These are phyloP conservation scores for Punctoribates punctum DNA, from an alignment of 2,888 invertebrate genomes.

Conservation along the genomic window DNA sequence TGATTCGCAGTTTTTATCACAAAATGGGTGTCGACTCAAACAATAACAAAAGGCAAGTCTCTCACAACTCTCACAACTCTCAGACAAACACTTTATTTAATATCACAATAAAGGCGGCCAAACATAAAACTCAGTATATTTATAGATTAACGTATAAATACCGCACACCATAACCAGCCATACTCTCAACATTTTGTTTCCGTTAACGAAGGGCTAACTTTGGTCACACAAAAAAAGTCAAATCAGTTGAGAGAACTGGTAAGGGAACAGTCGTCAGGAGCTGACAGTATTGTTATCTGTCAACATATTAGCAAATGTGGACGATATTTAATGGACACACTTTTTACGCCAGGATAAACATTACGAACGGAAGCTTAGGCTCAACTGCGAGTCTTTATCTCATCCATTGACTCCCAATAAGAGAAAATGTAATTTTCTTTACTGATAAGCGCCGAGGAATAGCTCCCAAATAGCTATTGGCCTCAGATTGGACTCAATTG, in stretches of 20 bases:
- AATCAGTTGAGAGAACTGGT: background rate
- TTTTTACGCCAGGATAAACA: constrained; percentile 35
- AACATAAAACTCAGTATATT: constrained; percentile 10
- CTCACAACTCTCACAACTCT: too few relatives aligned
- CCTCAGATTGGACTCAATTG: constrained; percentile 32
- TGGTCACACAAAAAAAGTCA: background rate
- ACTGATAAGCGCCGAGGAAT: background rate
- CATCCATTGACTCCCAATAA: constrained; percentile 34
- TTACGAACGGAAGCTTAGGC: constrained; percentile 37
- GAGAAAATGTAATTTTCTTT: constrained; percentile 37
- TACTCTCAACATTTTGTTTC: constrained; percentile 7
- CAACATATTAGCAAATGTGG: constrained; percentile 35
- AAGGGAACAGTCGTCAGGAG: background rate
- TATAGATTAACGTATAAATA: constrained; percentile 11
- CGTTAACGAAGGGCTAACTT: constrained; percentile 19
- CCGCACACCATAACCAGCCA: constrained; percentile 13
- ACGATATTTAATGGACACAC: constrained; percentile 28
- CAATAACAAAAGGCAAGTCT: constrained; percentile 21
- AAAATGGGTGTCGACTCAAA: constrained; percentile 26
- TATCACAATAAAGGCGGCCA: constrained; percentile 4
- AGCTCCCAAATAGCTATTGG: constrained; percentile 22
- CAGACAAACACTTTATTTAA: constrained; percentile 36
- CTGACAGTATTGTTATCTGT: constrained; percentile 24
- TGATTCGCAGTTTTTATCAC: constrained; percentile 31
- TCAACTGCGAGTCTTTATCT: constrained; percentile 29